Evolutionary conservation across 1,140 invertebrate species (phyloP).

Genomic region (Bombus balteatus): DNA sequence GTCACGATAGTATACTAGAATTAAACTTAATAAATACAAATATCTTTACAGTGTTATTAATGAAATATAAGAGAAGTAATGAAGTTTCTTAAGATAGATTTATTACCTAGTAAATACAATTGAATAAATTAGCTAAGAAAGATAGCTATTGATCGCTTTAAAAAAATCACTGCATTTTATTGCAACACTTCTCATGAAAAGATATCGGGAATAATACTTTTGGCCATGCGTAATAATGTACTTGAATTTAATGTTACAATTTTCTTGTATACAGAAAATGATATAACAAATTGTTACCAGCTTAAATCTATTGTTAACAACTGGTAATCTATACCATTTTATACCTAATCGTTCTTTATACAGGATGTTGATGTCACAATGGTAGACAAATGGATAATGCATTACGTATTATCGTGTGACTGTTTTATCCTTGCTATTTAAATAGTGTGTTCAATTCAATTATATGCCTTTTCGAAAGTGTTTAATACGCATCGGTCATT

Average conservation of each 20-base stretch:
- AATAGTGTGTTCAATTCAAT: background rate
- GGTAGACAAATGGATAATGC: slow-evolving; percentile 47
- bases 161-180: slow-evolving; percentile 19
- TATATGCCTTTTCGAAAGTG: slow-evolving; percentile 5
- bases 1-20: background rate
- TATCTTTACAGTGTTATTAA: slow-evolving; percentile 9
- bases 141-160: slow-evolving; percentile 22
- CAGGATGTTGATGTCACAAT: slow-evolving; percentile 41
- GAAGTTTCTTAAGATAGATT: slow-evolving; percentile 52
- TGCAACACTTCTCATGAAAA: slow-evolving; percentile 30
- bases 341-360: slow-evolving; percentile 50
- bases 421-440: slow-evolving; percentile 28
- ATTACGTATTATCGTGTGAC: slow-evolving; percentile 10
- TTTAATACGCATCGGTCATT: slow-evolving; percentile 8
- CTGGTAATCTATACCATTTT: slow-evolving; percentile 44
- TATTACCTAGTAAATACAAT: slow-evolving; percentile 64
- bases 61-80: slow-evolving; percentile 24
- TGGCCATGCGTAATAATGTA: slow-evolving; percentile 41
- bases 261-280: slow-evolving; percentile 52
- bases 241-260: slow-evolving; percentile 54
- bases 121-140: slow-evolving; percentile 64
- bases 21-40: slow-evolving; percentile 17
- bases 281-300: slow-evolving; percentile 58
- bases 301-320: slow-evolving; percentile 56
- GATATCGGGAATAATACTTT: slow-evolving; percentile 48